Evolutionary conservation across 2,888 invertebrate species (phyloP).

Genomic region (Galerucella pusilla): DNA sequence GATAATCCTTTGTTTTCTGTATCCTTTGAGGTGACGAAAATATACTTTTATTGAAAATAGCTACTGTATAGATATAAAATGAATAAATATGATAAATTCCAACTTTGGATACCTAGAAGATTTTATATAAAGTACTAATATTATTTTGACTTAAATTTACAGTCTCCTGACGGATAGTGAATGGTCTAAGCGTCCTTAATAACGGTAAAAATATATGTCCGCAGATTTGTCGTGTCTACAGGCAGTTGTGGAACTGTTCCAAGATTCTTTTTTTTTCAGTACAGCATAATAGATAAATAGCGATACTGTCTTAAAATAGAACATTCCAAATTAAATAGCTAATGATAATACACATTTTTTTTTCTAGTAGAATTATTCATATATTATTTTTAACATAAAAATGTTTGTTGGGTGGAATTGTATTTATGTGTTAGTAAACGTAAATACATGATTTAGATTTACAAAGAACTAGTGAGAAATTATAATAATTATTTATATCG

Average conservation of each 20-base stretch:
- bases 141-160: too few species aligned
- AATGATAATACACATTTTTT: slow-evolving; percentile 3
- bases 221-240: slow-evolving; percentile 15
- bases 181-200: neutral
- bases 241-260: slow-evolving; percentile 33
- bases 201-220: neutral
- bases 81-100: too few species aligned
- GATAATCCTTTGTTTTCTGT: too few species aligned
- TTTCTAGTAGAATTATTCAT: slow-evolving; percentile 6
- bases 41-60: too few species aligned
- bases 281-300: slow-evolving; percentile 37
- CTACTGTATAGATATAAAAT: too few species aligned
- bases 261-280: slow-evolving; percentile 25
- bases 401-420: neutral
- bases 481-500: too few species aligned
- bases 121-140: too few species aligned
- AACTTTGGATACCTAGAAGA: too few species aligned
- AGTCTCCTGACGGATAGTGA: too few species aligned
- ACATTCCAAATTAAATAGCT: slow-evolving; percentile 21
- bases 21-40: too few species aligned
- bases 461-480: too few species aligned
- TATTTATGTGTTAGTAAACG: neutral
- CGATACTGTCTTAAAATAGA: slow-evolving; percentile 42
- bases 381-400: neutral
- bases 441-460: neutral